These are phyloP conservation scores for Platichthys stellatus DNA, from an alignment of 2,113 vertebrate genomes.

Conservation along the genomic window DNA sequence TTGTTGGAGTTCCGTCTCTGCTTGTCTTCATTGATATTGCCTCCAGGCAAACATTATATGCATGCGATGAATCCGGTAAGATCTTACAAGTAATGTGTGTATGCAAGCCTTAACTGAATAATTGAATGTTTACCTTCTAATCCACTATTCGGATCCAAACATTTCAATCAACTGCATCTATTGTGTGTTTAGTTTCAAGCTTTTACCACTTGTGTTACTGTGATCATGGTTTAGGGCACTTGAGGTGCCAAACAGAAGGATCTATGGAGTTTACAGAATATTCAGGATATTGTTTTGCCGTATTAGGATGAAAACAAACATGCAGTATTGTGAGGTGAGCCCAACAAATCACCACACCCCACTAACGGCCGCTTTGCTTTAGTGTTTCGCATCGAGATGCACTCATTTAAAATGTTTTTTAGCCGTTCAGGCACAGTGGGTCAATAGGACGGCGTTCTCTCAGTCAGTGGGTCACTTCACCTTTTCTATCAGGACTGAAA, in stretches of 20 bases:
- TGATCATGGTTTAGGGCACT: slow-evolving; percentile 13
- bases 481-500: too few species aligned
- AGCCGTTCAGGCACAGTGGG: too few species aligned
- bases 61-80: slow-evolving; percentile 20
- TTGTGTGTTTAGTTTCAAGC: slow-evolving; percentile 16
- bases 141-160: slow-evolving; percentile 26
- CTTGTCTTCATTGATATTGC: slow-evolving; percentile 38
- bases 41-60: slow-evolving; percentile 44
- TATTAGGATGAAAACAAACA: too few species aligned
- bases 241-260: background rate
- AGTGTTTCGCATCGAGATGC: too few species aligned
- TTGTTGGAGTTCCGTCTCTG: background rate
- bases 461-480: too few species aligned
- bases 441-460: too few species aligned
- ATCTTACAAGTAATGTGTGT: slow-evolving; percentile 21
- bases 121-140: slow-evolving; percentile 47
- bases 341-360: too few species aligned
- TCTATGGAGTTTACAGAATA: background rate
- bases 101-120: slow-evolving; percentile 39
- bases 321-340: too few species aligned
- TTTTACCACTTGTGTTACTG: slow-evolving; percentile 16
- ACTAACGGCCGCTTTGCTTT: too few species aligned
- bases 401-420: too few species aligned
- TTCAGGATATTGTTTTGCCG: background rate
- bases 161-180: slow-evolving; percentile 16